A percentile compares a stretch with the other conserved stretches of the same genome.
Evolutionary conservation across 2,113 vertebrate species (phyloP).

Genomic region (Ursus arctos): DNA sequence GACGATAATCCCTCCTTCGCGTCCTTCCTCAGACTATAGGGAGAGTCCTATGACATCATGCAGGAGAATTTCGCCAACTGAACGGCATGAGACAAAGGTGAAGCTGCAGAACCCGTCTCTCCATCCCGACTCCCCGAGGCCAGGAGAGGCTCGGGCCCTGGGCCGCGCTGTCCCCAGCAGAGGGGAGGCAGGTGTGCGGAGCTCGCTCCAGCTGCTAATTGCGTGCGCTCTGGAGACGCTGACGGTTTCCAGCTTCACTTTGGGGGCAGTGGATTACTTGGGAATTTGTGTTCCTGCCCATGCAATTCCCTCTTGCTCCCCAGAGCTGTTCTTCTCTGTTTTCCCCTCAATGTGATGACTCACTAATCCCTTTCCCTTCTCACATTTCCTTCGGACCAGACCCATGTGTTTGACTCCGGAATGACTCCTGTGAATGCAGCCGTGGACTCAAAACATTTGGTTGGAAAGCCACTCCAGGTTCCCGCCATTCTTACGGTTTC

Average conservation of each 20-base stretch:
- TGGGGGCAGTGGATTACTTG: slow-evolving; percentile 18
- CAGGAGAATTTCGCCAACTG: neutral
- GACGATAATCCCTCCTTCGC: neutral
- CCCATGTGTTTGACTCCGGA: slow-evolving; percentile 39
- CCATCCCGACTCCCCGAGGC: neutral
- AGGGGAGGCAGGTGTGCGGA: slow-evolving; percentile 71
- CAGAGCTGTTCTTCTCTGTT: slow-evolving; percentile 13
- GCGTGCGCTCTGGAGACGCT: slow-evolving; percentile 26
- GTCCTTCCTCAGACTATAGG: neutral
- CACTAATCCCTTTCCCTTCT: slow-evolving; percentile 53
- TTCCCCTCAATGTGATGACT: slow-evolving; percentile 29
- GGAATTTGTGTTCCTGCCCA: slow-evolving; percentile 65
- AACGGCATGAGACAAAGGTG: neutral
- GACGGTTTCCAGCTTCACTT: slow-evolving; percentile 61
- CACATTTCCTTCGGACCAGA: slow-evolving; percentile 44
- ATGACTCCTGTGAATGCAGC: neutral
- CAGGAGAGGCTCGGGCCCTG: neutral
- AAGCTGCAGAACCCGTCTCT: neutral
- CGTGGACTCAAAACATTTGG: neutral
- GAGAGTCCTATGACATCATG: neutral
- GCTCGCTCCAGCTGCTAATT: slow-evolving; percentile 76
- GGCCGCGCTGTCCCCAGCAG: neutral
- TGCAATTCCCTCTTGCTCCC: slow-evolving; percentile 24
- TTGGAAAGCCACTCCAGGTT: slow-evolving; percentile 27
- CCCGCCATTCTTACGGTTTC: slow-evolving; percentile 42